Base-by-base conservation (phyloP, 2,888 invertebrate genomes). In the Brassicogethes aeneus region DNA sequence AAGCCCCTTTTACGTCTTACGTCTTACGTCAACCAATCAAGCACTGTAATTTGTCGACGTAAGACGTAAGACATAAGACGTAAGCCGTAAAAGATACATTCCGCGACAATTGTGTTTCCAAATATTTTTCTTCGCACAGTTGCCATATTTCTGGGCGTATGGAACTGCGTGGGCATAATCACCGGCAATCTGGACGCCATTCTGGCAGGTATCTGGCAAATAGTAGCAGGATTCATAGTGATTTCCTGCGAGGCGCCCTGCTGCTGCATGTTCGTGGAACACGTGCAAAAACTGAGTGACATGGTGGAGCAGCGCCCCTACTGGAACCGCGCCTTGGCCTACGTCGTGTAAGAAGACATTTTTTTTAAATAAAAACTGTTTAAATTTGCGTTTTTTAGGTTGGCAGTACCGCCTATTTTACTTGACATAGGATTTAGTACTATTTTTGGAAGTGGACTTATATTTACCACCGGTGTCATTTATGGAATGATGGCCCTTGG, bases 401-500 rank as follows among this genome's bases (percentile, higher is more conserved):
- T 90, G 57, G 77, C 92, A 2, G 61, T 92, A 42, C 81, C 89
- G 13, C 81, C 92, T 16, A 78, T 94, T 59, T 71, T 91, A 57
- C 62, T 94, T 48, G 87, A 87, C 66, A 72, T 80, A 47, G 80
- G 80, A 34, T 48, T 88, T 46, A 76, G 79, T 60, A 88, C 86
- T 51, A 72, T 90, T 63, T 81, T 95, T 62, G 93, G 92, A 51
- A 84, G 88, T 66, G 91, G 91, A 13, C 70, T 91, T 47, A 85
- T 96, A 60, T 88, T 95, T 67, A 80, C 75, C 15, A 89, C 92
- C 40, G 95, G 94, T 42, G 77, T 88, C 47, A 71, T 93, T 43
- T 95, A 95, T 68, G 93, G 92, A 55, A 82, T 94, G 80, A 91
- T 95, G 88, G 84, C 92, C 39, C 76, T 95, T 47, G 95, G 95